phyloP scores from a whole-genome alignment of 2,113 vertebrate genomes.

The Elanus axillaris region DNA sequence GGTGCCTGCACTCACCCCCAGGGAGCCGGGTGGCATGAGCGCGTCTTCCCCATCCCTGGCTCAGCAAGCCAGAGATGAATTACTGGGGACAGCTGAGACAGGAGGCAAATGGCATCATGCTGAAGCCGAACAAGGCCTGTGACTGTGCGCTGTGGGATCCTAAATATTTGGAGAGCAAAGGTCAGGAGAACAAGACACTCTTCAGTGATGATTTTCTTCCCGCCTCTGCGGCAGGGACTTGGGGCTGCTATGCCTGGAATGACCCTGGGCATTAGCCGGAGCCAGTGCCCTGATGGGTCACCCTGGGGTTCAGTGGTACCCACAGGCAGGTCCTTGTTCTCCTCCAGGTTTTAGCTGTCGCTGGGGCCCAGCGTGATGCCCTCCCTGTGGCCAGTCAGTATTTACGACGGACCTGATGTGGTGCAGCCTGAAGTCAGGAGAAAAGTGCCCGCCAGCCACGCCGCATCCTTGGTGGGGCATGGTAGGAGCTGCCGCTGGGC shows the following conservation, averaged over 20 bases:
- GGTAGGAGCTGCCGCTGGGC: background rate
- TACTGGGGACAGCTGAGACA: constrained; percentile 69
- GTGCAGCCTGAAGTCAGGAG: background rate
- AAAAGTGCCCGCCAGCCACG: background rate
- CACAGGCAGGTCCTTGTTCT: background rate
- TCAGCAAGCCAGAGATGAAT: constrained; percentile 54
- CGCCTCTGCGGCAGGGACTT: background rate
- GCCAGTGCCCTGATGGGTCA: background rate
- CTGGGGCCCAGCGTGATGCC: fast-evolving
- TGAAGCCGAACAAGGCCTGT: constrained; percentile 58
- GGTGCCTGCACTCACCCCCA: background rate
- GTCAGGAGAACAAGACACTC: constrained; percentile 66
- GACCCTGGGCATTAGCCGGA: background rate
- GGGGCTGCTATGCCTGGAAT: constrained; percentile 32
- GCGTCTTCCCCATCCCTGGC: background rate
- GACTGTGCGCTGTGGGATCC: constrained; percentile 59
- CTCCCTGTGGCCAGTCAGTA: too few species aligned
- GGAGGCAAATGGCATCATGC: constrained; percentile 56
- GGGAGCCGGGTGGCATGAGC: background rate
- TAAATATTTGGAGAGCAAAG: constrained; percentile 73
- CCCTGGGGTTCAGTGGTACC: background rate
- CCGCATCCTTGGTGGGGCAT: fast-evolving
- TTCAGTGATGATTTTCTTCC: constrained; percentile 16
- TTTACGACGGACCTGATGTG: background rate
- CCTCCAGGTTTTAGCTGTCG: background rate